Base-by-base conservation (phyloP, 2,113 vertebrate species). In the Eolophus roseicapilla region DNA sequence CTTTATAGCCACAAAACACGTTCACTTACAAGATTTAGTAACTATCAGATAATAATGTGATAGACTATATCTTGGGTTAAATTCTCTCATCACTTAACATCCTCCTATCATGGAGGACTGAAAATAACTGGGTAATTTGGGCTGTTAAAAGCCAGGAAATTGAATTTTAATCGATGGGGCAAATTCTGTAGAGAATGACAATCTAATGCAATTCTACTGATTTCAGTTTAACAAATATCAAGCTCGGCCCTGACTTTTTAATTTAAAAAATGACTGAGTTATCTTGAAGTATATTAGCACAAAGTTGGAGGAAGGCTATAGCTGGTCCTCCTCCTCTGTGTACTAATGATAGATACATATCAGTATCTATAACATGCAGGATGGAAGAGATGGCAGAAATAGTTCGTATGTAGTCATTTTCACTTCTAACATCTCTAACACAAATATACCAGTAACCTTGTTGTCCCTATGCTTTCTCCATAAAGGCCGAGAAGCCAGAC, bases 401-500 rank as follows among this genome's bases (percentile, higher is more conserved):
- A 76, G 76, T 69, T 74, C 27, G 43, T 81, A 2, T 27, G 27
- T 17, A 21, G 28, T 88, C 8, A 70, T 77, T 91, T 93, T 65
- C 21, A 57, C 8, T 68, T 43, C n/a, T 59, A 63, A 17, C 27
- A 59, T 70, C 62, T 94, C 33, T 70, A 74, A 80, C 23, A 65
- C 29, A 89, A 86, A 68, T 37, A 44, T 25, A 59, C 3, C 23
- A 57, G 47, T 67, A 74, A 63, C 8, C 31, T 53, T 52, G 55
- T 49, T 86, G 31, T 4, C 39, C 37, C 39, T 67, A 2, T 89
- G 52, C 44, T 76, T 93, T 63, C 44, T 76, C 31, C 57, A 25
- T 13, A 20, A 82, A 99, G 99, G 98, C 96, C 35, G 98, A 98
- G 93, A 98, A 96, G 49, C 98, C 97, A 3, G 98, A 99, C 95